Evolutionary conservation across 2,113 vertebrate genomes (phyloP).

Genomic region (Crotalus viridis): DNA sequence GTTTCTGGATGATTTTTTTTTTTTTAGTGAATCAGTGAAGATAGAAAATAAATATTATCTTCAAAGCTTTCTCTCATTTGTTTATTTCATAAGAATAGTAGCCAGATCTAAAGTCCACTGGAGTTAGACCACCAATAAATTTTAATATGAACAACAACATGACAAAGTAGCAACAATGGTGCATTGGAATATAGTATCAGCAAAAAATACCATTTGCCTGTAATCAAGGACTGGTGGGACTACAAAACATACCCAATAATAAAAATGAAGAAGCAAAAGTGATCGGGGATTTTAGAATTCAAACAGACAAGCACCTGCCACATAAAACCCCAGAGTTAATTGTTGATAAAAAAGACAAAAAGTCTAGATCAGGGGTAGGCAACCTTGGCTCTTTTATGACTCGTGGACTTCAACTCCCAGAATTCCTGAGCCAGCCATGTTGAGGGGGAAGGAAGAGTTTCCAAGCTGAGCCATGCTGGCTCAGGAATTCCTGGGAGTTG

Average conservation of each 20-base stretch:
- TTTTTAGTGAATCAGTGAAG: neutral
- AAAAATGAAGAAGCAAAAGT: neutral
- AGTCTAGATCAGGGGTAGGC: no score
- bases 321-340: neutral
- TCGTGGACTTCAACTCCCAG: no score
- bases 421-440: no score
- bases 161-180: neutral
- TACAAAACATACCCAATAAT: neutral
- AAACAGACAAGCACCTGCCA: neutral
- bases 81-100: neutral
- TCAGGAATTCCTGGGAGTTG: no score
- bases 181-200: neutral
- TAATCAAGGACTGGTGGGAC: neutral
- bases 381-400: no score
- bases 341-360: neutral
- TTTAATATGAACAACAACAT: neutral
- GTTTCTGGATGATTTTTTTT: neutral
- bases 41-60: neutral
- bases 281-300: neutral
- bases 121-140: neutral
- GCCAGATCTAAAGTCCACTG: neutral
- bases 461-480: no score
- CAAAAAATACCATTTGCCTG: neutral
- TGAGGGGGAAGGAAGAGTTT: no score
- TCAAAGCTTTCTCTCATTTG: neutral